Base-by-base conservation (phyloP, 1,140 invertebrate genomes). In the Halictus rubicundus region DNA sequence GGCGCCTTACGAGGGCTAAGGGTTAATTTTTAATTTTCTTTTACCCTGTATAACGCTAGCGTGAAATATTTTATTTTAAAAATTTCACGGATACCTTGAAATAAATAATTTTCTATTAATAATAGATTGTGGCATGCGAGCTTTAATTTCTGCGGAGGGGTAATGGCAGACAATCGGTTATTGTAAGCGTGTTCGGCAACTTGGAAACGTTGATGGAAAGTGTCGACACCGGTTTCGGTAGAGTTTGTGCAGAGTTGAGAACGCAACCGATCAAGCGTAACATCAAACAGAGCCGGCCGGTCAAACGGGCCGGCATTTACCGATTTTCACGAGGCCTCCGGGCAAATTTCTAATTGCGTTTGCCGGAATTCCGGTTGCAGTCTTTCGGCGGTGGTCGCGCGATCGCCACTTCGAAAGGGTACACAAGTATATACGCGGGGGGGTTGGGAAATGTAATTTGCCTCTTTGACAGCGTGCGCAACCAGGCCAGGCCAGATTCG, bases 371-470 rank as follows among this genome's bases (percentile, higher is more conserved):
- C 73, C 63, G 59, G 25, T 19, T 16, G n/a, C 21, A 74, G 63
- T 60, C 70, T 74, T 79, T 66, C 46, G 32, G 25, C 23, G 25
- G 23, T 6, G 46, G 25, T 52, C 7, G 66, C 49, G 66, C 69
- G 37, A 59, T 65, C 70, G 63, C n/a, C 21, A 52, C 37, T 7
- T 37, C 23, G 46, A 66, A 54, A 66, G 46, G 54, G 39, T 49
- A 27, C 14, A 42, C 72, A 73, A 73, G 61, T 79, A 68, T 73
- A 27, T 65, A 39, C 63, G 12, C 12, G 54, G 32, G 32, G 14
- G 16, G 19, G 32, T 12, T 66, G 46, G 66, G 19, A 79, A 84
- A 84, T 39, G 71, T 68, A 81, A 86, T 86, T 86, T 86, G 73
- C 84, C 49, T 76, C 79, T 81, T 79, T 84, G 78, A 84, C 83